Conservation (phyloP, 2,113 vertebrate genomes). For the Lathamus discolor region DNA sequence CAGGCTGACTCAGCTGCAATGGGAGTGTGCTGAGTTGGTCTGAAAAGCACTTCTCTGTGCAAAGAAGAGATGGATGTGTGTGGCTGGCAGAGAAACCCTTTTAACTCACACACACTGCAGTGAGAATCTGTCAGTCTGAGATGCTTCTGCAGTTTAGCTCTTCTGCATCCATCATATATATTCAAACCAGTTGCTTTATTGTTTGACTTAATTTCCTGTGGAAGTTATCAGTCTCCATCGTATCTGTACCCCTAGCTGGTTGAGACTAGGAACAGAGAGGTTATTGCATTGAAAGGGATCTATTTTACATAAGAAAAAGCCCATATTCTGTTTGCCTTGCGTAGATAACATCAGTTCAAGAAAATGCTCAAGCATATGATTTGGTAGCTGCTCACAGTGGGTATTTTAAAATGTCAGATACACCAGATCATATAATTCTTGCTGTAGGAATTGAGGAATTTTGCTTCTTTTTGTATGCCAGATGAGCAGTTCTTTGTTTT, state of each 20-base stretch:
- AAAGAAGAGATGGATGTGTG: not conserved
- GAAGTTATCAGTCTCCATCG: not conserved
- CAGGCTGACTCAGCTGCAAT: constrained; percentile 43
- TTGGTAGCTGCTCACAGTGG: not conserved
- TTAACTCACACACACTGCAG: not conserved
- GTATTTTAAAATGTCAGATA: not conserved
- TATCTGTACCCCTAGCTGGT: not conserved
- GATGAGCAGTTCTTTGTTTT: not conserved
- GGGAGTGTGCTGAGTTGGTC: not conserved
- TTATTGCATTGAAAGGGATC: not conserved
- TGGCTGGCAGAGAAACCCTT: not conserved
- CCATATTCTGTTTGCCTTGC: not conserved
- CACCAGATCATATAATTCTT: not conserved
- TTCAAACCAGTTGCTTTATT: not conserved
- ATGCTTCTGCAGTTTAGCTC: not conserved
- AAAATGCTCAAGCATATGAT: not conserved
- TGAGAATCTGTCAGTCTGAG: not conserved
- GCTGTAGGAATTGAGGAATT: not conserved
- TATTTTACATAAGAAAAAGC: not conserved
- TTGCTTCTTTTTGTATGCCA: not conserved
- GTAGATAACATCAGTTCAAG: not conserved
- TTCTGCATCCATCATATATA: not conserved
- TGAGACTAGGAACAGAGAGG: not conserved
- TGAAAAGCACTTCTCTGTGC: constrained; percentile 10
- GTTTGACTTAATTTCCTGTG: constrained; percentile 30